Base-by-base conservation (phyloP, 2,797 vertebrate genomes). In the Poliocrania exsul region DNA sequence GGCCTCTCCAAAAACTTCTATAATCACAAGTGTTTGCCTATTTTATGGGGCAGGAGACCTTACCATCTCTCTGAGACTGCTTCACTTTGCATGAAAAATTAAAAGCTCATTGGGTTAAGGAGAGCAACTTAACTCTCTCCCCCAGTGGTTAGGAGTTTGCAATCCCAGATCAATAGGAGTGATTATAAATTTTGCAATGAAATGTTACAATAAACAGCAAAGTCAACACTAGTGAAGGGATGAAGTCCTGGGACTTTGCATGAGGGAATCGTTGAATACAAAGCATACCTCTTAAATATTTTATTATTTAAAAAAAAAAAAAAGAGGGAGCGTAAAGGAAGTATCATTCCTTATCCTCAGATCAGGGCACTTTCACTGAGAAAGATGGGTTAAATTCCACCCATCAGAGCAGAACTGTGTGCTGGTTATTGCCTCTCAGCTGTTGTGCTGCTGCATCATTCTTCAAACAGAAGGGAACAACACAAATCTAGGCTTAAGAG, bases 121-220 rank as follows among this genome's bases (percentile, higher is more conserved):
- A 86, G 85, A 64, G 53, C 31, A 82, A 93, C 42, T 31, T 90
- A 60, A 82, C 24, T 91, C 75, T 90, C 79, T 92, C 89, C 60
- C 24, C 61, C 83, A 74, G 64, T 37, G 57, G 40, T 61, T 71
- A 80, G 50, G 38, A 58, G 20, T 81, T 53, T 51, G 8, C 51
- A 80, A 23, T 28, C 18, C 13, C n/a, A 53, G 10, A 17, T 33
- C 57, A n/a, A 49, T 1, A 11, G n/a, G 47, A 79, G 11, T 10
- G 18, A 66, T 56, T 60, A 31, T 35, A 58, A 47, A 60, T 85
- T 82, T 79, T 82, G 46, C 62, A 44, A 20, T 20, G 50, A 70
- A 56, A 61, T 29, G 9, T 24, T 62, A 44, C 16, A 40, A 69
- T 47, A 49, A 61, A 44, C 25, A 16, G 9, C 47, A 24, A 80